phyloP scores from a whole-genome alignment of 2,888 invertebrate species.

The Ischnus inquisitorius region DNA sequence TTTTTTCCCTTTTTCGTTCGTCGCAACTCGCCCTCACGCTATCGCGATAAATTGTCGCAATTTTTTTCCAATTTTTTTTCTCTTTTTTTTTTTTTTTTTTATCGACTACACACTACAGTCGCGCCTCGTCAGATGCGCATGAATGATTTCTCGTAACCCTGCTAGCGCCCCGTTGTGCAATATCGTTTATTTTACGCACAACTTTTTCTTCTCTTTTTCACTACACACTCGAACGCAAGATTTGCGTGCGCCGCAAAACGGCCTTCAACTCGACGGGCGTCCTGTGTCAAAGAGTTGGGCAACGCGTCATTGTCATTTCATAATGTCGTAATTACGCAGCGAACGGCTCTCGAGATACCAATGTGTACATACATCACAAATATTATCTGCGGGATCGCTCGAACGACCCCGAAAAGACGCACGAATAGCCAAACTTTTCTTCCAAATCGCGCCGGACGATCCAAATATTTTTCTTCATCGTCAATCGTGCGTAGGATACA shows the following conservation, averaged over 20 bases:
- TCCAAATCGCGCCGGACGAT: background rate
- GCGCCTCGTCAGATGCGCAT: slow-evolving; percentile 7
- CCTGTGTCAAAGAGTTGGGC: background rate
- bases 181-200: slow-evolving; percentile 6
- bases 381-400: background rate
- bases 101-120: background rate
- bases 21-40: background rate
- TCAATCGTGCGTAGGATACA: background rate
- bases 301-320: slow-evolving; percentile 10
- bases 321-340: slow-evolving; percentile 14
- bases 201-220: too few relatives aligned
- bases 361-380: slow-evolving; percentile 12
- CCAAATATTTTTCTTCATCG: background rate
- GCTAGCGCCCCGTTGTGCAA: slow-evolving; percentile 29
- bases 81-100: too few relatives aligned
- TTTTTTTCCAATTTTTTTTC: too few relatives aligned
- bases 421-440: background rate
- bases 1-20: background rate
- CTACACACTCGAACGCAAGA: slow-evolving; percentile 7
- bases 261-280: background rate
- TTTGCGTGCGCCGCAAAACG: background rate
- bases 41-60: slow-evolving; percentile 18
- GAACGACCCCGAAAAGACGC: background rate
- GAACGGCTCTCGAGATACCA: background rate
- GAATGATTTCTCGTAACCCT: slow-evolving; percentile 49